Percentiles rank a stretch among this genome's conserved stretches.
Evolutionary conservation across 2,888 invertebrate genomes (phyloP).

Genomic region (Pristionchus fissidentatus): DNA sequence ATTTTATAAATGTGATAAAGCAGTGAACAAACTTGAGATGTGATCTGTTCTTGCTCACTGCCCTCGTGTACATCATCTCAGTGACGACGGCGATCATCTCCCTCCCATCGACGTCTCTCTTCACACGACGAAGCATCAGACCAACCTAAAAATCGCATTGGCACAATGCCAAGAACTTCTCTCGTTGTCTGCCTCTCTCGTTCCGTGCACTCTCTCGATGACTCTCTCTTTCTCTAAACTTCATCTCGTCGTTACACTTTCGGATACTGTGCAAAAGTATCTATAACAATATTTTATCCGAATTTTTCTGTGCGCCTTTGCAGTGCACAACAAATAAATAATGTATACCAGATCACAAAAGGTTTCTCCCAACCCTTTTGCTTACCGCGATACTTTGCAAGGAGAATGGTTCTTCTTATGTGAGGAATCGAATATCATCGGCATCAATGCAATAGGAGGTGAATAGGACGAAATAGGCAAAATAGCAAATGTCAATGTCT

Average conservation of each 20-base stretch:
- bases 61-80: not conserved
- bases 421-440: too few relatives aligned
- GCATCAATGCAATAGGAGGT: too few relatives aligned
- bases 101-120: not conserved
- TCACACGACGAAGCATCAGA: not conserved
- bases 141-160: not conserved
- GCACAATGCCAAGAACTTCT: not conserved
- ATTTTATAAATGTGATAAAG: too few relatives aligned
- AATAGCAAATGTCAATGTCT: too few relatives aligned
- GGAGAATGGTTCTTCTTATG: too few relatives aligned
- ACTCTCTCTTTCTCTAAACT: not conserved
- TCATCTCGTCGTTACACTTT: not conserved
- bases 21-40: not conserved
- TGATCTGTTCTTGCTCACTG: not conserved
- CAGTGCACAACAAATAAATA: too few relatives aligned
- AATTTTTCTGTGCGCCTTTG: too few relatives aligned
- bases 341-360: too few relatives aligned
- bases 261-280: not conserved
- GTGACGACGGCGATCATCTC: slow-evolving; percentile 5
- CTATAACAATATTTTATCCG: too few relatives aligned
- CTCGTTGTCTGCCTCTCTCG: not conserved
- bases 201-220: not conserved
- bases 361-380: too few relatives aligned
- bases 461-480: too few relatives aligned
- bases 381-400: too few relatives aligned